phyloP scores from a whole-genome alignment of 2,797 vertebrate species.

The Streptopelia turtur region DNA sequence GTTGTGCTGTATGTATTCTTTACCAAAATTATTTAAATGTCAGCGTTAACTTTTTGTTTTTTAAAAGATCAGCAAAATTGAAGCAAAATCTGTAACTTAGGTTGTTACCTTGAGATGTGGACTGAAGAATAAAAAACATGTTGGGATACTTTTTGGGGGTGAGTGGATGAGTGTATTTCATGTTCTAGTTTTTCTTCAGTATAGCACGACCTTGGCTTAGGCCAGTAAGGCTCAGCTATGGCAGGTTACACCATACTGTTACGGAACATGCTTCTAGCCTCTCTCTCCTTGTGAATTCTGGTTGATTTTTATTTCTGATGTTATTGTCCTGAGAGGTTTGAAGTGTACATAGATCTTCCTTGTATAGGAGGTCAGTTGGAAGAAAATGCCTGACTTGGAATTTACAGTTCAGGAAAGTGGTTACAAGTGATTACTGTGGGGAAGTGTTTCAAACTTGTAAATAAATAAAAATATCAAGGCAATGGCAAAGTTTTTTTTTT shows the following conservation, averaged over 20 bases:
- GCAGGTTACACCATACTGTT: background rate
- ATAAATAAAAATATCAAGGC: background rate
- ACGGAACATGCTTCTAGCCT: background rate
- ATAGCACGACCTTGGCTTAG: background rate
- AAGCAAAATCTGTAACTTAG: background rate
- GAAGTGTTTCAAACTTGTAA: background rate
- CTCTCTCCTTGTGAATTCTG: background rate
- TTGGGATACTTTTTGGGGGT: accelerated
- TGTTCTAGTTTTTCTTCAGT: background rate
- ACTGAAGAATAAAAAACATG: background rate
- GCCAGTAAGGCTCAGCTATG: background rate
- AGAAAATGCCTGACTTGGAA: background rate
- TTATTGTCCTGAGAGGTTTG: background rate
- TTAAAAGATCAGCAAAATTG: background rate
- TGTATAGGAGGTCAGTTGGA: background rate
- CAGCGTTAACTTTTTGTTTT: background rate
- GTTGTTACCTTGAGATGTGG: background rate
- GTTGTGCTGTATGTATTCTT: background rate
- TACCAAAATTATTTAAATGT: background rate
- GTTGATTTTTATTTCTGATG: background rate
- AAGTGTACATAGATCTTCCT: background rate
- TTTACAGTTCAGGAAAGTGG: background rate
- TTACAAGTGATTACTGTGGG: background rate
- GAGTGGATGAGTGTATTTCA: background rate
- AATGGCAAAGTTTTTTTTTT: background rate